Percentiles rank a stretch among this genome's conserved stretches.
phyloP scores from a whole-genome alignment of 2,113 vertebrate genomes.

The Isichthys henryi region DNA sequence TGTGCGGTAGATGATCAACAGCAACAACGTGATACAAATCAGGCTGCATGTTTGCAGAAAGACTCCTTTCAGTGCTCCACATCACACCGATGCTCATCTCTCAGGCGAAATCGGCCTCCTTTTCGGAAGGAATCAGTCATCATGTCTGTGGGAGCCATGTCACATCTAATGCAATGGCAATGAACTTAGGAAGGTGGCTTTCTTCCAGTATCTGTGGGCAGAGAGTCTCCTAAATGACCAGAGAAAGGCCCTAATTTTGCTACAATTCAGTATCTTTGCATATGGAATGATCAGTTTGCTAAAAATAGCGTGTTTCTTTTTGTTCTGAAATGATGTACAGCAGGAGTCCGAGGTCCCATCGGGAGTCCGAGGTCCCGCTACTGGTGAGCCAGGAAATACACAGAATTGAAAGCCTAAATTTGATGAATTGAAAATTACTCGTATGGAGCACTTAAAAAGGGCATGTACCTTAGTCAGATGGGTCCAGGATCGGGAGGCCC shows the following conservation, averaged over 20 bases:
- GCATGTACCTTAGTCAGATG: not conserved
- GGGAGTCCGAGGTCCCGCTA: not conserved
- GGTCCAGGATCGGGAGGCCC: not conserved
- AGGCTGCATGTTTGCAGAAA: not conserved
- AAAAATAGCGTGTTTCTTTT: not conserved
- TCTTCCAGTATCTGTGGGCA: not conserved
- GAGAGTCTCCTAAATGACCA: not conserved
- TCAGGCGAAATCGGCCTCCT: not conserved
- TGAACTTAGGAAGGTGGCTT: not conserved
- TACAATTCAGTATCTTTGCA: not conserved
- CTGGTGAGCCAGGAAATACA: not conserved
- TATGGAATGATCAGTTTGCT: not conserved
- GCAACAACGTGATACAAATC: not conserved
- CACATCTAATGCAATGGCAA: not conserved
- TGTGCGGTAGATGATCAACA: conserved; percentile 5
- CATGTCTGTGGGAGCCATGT: not conserved
- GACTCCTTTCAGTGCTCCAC: not conserved
- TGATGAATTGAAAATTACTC: not conserved
- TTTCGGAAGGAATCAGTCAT: not conserved
- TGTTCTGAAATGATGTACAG: not conserved
- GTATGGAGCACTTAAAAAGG: not conserved
- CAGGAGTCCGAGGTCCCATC: not conserved
- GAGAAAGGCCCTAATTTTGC: not conserved
- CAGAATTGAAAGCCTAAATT: not conserved
- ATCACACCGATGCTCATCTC: not conserved